Evolutionary conservation across 2,888 invertebrate species (phyloP), one percentile per base, ranked within the genome.

Genomic region (Colostygia pectinataria): DNA sequence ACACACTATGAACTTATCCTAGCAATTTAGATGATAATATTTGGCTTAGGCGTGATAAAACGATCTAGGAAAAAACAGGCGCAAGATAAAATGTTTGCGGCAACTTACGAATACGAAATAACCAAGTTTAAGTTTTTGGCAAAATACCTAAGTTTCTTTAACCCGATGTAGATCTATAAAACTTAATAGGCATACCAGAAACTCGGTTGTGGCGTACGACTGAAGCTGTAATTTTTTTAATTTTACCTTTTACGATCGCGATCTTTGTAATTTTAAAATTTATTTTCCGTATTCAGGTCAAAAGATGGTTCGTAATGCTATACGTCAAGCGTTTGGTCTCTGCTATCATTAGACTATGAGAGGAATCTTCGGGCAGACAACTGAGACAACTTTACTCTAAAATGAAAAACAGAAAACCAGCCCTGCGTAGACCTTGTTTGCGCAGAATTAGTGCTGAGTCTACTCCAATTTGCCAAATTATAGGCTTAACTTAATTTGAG

Each of bases 1-100:
- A 43, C 57, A 50, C 55, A 40, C 47, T 48, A 53, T 49, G 33
- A 32, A 48, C 34, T 41, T 41, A 33, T 41, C 41, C 51, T 44
- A 32, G 50, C 59, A 60, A 68, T 70, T 63, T 61, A 63, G 65
- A 68, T 68, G 68, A 59, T 64, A 69, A 68, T 66, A 53, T 58
- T 49, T 44, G 50, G 51, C 55, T 59, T 39, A 57, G 33, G 29
- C 38, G 44, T 53, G 49, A 61, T 55, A 62, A 58, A 66, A 60
- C 53, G 34, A 47, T 58, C 59, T 60, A 51, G 44, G 31, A 49
- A 29, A 58, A 63, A 63, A 59, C 46, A 57, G 61, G 58, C 40
- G 40, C 39, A 46, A 57, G 18, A 56, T 56, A 63, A 58, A 53
- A 55, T 18, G 47, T 20, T 29, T 10, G 49, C 45, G 40, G 49